Conservation (phyloP, 2,888 invertebrate species). For the Cheilosia grossa region DNA sequence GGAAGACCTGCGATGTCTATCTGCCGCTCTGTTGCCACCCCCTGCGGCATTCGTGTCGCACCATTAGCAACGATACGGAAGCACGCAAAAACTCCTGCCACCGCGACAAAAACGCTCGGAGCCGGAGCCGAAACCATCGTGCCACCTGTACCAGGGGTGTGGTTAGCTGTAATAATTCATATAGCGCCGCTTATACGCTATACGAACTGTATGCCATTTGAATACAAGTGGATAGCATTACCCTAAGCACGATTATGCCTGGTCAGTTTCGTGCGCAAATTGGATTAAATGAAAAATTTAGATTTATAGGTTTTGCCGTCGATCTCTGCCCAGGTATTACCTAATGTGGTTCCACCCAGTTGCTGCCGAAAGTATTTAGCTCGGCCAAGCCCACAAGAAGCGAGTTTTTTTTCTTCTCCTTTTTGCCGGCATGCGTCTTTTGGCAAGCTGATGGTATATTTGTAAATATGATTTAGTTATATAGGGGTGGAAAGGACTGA, state of each 20-base stretch:
- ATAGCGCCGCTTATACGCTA: conserved; percentile 9
- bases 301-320: conserved; percentile 28
- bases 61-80: conserved; percentile 25
- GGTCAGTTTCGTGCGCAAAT: conserved; percentile 30
- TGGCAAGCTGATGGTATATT: conserved; percentile 3
- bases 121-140: background rate
- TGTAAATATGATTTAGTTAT: conserved; percentile 29
- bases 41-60: conserved; percentile 16
- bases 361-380: conserved; percentile 16
- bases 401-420: background rate
- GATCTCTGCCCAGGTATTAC: background rate
- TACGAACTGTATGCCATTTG: conserved; percentile 8
- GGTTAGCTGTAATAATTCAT: conserved; percentile 27
- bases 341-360: conserved; percentile 5
- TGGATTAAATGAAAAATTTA: conserved; percentile 31
- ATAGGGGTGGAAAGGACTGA: conserved; percentile 6
- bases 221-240: conserved; percentile 18
- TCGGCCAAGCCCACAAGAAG: conserved; percentile 14
- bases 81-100: conserved; percentile 31
- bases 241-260: conserved; percentile 25
- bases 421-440: conserved; percentile 2
- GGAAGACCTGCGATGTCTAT: conserved; percentile 8
- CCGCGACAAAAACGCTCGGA: background rate
- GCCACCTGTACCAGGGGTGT: conserved; percentile 13
- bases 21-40: background rate